A percentile compares a stretch with the other conserved stretches of the same genome.
These are phyloP conservation scores for Agapetus fuscipes DNA, from an alignment of 2,888 invertebrate genomes.

Conservation along the genomic window DNA sequence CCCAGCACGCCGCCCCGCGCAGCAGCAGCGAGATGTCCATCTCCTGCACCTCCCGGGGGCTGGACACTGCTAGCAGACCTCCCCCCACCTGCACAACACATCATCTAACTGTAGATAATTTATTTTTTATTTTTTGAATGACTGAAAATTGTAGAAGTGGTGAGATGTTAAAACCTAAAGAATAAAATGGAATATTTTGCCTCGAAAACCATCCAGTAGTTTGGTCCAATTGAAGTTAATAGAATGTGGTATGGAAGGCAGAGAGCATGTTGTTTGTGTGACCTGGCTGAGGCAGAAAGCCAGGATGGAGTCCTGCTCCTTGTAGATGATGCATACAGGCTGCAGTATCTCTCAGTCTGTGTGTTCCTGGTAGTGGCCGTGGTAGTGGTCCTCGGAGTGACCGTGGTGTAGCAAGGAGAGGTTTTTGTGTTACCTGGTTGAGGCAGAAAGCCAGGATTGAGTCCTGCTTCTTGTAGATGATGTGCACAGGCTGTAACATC, in stretches of 20 bases:
- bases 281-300: constrained; percentile 96
- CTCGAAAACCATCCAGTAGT: no score
- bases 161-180: no score
- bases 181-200: no score
- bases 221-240: no score
- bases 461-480: constrained; percentile 98
- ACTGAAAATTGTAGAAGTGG: no score
- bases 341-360: constrained; percentile 48
- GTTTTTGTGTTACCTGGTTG: no score
- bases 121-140: no score
- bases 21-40: constrained; percentile 90
- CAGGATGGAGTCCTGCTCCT: constrained; percentile 96
- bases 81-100: constrained; percentile 51
- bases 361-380: constrained; percentile 20
- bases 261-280: constrained; percentile 14
- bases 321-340: constrained; percentile 92
- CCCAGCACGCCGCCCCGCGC: constrained; percentile 85
- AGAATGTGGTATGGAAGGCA: no score
- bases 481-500: constrained; percentile 75
- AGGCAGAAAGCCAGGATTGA: constrained; percentile 95
- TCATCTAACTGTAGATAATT: no score
- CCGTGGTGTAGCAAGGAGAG: constrained; percentile 7
- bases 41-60: constrained; percentile 94
- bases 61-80: constrained; percentile 83
- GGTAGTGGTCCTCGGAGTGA: constrained; percentile 6